phyloP scores from a whole-genome alignment of 2,797 vertebrate genomes.

The Neoniphon sammara region DNA sequence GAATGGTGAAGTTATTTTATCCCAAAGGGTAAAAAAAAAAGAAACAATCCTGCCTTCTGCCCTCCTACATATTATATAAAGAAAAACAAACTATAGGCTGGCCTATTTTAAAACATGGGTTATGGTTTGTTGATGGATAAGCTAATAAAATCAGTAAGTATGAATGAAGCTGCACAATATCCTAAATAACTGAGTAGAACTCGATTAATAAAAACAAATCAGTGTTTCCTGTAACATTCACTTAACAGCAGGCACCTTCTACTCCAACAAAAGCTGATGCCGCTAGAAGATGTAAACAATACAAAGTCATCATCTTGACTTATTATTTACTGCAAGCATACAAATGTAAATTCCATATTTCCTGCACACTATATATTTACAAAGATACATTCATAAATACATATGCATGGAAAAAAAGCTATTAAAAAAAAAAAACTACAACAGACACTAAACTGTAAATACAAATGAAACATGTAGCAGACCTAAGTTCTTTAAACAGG shows the following conservation, averaged over 20 bases:
- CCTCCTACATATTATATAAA: slow-evolving; percentile 49
- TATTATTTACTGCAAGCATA: neutral
- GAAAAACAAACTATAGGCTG: slow-evolving; percentile 56
- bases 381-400: neutral
- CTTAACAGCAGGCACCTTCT: neutral
- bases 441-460: too few species aligned
- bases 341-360: too few species aligned
- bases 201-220: slow-evolving; percentile 20
- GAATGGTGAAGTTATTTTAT: slow-evolving; percentile 12
- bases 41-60: slow-evolving; percentile 17
- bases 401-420: neutral
- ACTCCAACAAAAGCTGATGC: neutral
- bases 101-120: slow-evolving; percentile 49
- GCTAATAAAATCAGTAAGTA: slow-evolving; percentile 46
- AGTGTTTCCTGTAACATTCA: neutral
- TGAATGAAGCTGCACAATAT: slow-evolving; percentile 25
- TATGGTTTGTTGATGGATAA: slow-evolving; percentile 44
- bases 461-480: too few species aligned
- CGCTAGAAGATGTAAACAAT: neutral
- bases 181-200: slow-evolving; percentile 3
- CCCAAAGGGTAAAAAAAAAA: too few species aligned
- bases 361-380: slow-evolving; percentile 4
- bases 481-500: neutral
- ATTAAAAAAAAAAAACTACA: too few species aligned
- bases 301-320: neutral